Base-by-base conservation (phyloP, 2,888 invertebrate species). In the Andrena camellia region DNA sequence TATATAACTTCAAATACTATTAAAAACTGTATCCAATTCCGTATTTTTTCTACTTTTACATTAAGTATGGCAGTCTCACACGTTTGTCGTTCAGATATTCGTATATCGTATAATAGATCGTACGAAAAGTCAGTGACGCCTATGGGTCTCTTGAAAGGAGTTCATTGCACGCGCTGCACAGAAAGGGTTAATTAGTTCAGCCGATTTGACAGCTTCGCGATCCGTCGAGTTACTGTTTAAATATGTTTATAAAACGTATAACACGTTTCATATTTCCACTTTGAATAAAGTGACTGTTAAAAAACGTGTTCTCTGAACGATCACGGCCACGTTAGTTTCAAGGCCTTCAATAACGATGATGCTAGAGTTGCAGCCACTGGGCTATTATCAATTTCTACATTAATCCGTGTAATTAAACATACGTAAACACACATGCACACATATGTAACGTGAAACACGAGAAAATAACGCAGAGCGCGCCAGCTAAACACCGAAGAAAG, bases 381-480 rank as follows among this genome's bases (percentile, higher is more conserved):
- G 26, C 52, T 20, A 1, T 60, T 80, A 80, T 42, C 42, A 42
- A 42, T 54, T 42, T 54, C 66, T 66, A 71, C 31, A 31, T 17
- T 71, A 67, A 57, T 72, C 35, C 48, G 20, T 42, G 60, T 31
- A 77, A 77, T 67, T 83, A 73, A 60, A 35, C 62, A 50, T 69
- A 69, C 42, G 42, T 50, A 68, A 57, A 75, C 63, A 72, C 26
- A 75, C 52, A 80, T 63, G 33, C 75, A 81, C 68, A 31, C 73
- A 57, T 64, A 74, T 64, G 62, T 67, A 54, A 60, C 50, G 29
- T 63, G 59, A 83, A 68, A 70, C 67, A 83, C 20, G 52, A 69
- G 66, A 68, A 73, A 69, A 26, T 77, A 63, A 63, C 71, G 70
- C 54, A 48, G 73, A 83, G 66, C 70, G 63, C 69, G 83, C 83